Conservation (phyloP, 2,888 invertebrate species). For the Pelosia muscerda region DNA sequence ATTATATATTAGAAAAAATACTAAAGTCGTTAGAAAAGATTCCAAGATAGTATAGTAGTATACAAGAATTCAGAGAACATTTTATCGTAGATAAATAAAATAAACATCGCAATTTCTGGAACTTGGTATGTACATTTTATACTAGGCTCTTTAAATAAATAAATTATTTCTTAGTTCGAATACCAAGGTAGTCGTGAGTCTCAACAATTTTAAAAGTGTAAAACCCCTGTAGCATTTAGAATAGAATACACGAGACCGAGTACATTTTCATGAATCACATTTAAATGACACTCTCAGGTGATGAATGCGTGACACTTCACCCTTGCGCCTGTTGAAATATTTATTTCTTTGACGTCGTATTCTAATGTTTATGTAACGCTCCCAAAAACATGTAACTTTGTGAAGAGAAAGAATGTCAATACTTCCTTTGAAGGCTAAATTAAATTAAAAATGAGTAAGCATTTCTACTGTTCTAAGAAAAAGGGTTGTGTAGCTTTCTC, state of each 20-base stretch:
- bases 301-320: constrained; percentile 65
- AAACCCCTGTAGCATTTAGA: constrained; percentile 40
- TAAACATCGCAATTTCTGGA: neutral
- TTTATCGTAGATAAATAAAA: too few relatives aligned
- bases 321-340: constrained; percentile 63
- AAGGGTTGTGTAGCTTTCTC: constrained; percentile 48
- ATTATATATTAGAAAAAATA: too few relatives aligned
- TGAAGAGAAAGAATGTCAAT: neutral
- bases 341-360: constrained; percentile 61
- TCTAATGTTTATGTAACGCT: constrained; percentile 46
- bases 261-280: constrained; percentile 69
- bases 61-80: too few relatives aligned
- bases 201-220: constrained; percentile 33
- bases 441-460: constrained; percentile 25
- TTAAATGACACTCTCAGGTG: constrained; percentile 65
- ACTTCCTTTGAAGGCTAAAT: constrained; percentile 19
- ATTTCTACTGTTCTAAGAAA: constrained; percentile 22
- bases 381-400: constrained; percentile 18
- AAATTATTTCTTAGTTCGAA: neutral
- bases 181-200: neutral
- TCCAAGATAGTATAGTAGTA: too few relatives aligned
- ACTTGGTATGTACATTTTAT: neutral
- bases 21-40: too few relatives aligned
- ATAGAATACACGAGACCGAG: constrained; percentile 38
- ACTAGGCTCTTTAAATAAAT: neutral